A percentile compares a stretch with the other conserved stretches of the same genome.
Conservation (phyloP, 2,888 invertebrate genomes). For the Eucriotettix oculatus region DNA sequence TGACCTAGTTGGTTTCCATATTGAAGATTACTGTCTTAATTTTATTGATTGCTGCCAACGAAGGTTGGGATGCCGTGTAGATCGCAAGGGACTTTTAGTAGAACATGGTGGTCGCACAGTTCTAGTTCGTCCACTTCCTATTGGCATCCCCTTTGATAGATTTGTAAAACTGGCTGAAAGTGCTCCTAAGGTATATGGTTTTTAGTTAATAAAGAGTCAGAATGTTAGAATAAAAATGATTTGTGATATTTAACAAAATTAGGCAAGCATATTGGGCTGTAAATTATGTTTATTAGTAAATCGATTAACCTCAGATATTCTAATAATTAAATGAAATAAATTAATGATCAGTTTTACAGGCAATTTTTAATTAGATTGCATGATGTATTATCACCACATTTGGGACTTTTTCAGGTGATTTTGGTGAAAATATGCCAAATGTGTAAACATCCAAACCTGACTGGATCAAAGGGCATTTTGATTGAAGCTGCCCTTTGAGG, state of each 20-base stretch:
- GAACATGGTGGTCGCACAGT: conserved; percentile 78
- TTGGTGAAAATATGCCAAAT: no score
- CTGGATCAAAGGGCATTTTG: no score
- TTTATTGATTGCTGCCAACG: conserved; percentile 85
- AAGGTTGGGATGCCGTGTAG: conserved; percentile 72
- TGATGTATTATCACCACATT: no score
- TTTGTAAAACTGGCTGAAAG: conserved; percentile 66
- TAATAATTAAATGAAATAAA: no score
- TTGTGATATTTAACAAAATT: not conserved
- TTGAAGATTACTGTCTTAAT: conserved; percentile 77
- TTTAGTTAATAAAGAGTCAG: not conserved
- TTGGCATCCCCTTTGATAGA: conserved; percentile 76
- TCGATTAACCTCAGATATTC: no score
- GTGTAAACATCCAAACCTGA: no score
- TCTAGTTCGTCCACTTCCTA: conserved; percentile 67
- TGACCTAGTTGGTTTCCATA: conserved; percentile 87
- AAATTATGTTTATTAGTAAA: no score
- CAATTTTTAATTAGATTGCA: no score
- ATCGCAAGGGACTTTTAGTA: conserved; percentile 69
- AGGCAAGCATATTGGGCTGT: no score
- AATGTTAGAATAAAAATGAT: not conserved
- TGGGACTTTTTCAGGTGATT: no score
- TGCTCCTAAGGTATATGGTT: conserved; percentile 15
- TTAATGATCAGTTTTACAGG: no score
- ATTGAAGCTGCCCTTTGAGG: no score